Conservation (phyloP, 2,888 invertebrate genomes). For the Drosophila paranaensis region DNA sequence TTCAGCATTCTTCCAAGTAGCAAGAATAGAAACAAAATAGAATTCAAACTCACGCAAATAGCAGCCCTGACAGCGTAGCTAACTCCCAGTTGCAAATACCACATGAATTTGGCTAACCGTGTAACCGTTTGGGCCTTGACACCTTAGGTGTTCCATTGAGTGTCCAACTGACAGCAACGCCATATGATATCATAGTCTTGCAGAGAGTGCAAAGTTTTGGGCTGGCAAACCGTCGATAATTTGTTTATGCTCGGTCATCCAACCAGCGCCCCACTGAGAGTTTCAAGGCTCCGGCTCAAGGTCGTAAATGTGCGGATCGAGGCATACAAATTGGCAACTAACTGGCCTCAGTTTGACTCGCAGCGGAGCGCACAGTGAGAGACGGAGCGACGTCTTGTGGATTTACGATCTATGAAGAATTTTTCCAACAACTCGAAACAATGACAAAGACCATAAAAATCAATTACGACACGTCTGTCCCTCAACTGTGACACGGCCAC, state of each 20-base stretch:
- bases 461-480: slow-evolving; percentile 80
- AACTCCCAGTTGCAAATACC: slow-evolving; percentile 30
- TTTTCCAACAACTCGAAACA: slow-evolving; percentile 43
- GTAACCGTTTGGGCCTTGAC: slow-evolving; percentile 54
- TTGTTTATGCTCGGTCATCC: slow-evolving; percentile 69
- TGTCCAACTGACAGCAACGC: slow-evolving; percentile 44
- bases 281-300: slow-evolving; percentile 62
- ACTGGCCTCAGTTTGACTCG: slow-evolving; percentile 15
- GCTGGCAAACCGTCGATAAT: slow-evolving; percentile 68
- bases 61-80: slow-evolving; percentile 39
- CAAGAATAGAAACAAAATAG: not conserved
- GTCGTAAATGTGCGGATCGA: slow-evolving; percentile 60
- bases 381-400: slow-evolving; percentile 32
- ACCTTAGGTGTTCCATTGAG: slow-evolving; percentile 47
- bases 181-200: slow-evolving; percentile 61
- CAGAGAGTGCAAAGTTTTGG: not conserved
- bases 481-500: slow-evolving; percentile 71
- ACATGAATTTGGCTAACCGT: slow-evolving; percentile 55
- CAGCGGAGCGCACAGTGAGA: slow-evolving; percentile 11
- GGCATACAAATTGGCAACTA: slow-evolving; percentile 64
- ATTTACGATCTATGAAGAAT: slow-evolving; percentile 70
- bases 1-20: not conserved
- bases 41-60: slow-evolving; percentile 8
- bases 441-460: slow-evolving; percentile 78
- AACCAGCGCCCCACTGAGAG: slow-evolving; percentile 22